A percentile compares a stretch with the other conserved stretches of the same genome.
phyloP scores from a whole-genome alignment of 2,888 invertebrate genomes.

The Encarsia formosa region DNA sequence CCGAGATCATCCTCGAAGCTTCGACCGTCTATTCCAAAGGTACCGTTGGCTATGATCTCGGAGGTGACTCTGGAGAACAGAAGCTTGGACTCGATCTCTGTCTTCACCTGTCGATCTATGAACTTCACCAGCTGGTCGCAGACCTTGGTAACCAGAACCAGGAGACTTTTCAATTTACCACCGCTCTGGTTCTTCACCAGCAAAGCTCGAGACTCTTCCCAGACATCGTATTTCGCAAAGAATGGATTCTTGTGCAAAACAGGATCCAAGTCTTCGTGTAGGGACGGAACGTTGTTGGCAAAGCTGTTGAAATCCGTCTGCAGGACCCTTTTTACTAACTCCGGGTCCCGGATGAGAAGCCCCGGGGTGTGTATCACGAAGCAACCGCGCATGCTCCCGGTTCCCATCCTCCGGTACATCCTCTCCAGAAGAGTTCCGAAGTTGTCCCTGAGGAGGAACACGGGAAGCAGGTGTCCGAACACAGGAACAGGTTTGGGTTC shows the following conservation, averaged over 20 bases:
- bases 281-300: neutral
- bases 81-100: neutral
- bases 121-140: neutral
- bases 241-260: neutral
- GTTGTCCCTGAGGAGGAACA: neutral
- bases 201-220: neutral
- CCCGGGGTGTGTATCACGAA: neutral
- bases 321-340: neutral
- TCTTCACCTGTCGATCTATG: neutral
- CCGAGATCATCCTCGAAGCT: neutral
- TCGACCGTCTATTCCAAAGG: neutral
- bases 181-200: neutral
- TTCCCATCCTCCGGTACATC: slow-evolving; percentile 3
- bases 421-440: neutral
- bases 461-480: slow-evolving; percentile 1
- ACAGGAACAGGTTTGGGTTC: neutral
- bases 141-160: neutral
- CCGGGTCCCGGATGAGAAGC: neutral
- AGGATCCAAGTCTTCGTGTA: neutral
- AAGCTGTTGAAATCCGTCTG: neutral
- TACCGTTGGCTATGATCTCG: neutral
- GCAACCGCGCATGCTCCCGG: slow-evolving; percentile 14
- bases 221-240: neutral
- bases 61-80: neutral
- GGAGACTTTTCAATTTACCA: neutral